phyloP scores from a whole-genome alignment of 2,888 invertebrate genomes.

The Chromoteleia sp. region DNA sequence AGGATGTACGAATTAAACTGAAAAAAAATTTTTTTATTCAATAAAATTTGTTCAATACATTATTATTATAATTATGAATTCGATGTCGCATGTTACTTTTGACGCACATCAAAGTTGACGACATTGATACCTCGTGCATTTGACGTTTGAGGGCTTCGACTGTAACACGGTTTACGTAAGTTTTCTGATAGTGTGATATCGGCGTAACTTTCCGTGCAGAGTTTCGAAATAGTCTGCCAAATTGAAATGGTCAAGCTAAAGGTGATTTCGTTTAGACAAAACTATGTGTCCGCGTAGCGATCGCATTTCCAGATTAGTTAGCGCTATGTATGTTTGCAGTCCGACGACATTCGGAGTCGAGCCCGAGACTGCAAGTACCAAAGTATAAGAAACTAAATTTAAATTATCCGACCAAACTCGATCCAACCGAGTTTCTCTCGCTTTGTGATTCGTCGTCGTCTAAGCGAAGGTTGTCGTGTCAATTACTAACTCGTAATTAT shows the following conservation, averaged over 20 bases:
- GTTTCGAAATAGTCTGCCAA: slow-evolving; percentile 53
- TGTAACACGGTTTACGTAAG: slow-evolving; percentile 49
- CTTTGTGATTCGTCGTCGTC: slow-evolving; percentile 45
- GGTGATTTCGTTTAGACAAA: slow-evolving; percentile 62
- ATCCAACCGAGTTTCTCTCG: slow-evolving; percentile 65
- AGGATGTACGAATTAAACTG: too few species aligned
- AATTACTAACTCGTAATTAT: slow-evolving; percentile 72
- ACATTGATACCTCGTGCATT: slow-evolving; percentile 56
- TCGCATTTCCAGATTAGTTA: slow-evolving; percentile 64
- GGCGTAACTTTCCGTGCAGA: slow-evolving; percentile 44
- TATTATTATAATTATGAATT: slow-evolving; percentile 45
- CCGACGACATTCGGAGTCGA: slow-evolving; percentile 33
- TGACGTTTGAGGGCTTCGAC: slow-evolving; percentile 43
- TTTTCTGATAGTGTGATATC: slow-evolving; percentile 58
- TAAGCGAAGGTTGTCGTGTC: slow-evolving; percentile 56
- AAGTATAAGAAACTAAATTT: slow-evolving; percentile 73
- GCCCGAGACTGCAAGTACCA: slow-evolving; percentile 51
- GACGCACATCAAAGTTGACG: slow-evolving; percentile 29
- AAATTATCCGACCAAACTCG: slow-evolving; percentile 69
- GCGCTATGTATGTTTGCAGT: slow-evolving; percentile 42
- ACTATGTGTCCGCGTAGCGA: slow-evolving; percentile 50
- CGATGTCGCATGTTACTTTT: slow-evolving; percentile 30
- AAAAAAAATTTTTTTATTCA: not conserved
- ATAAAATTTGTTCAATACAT: slow-evolving; percentile 3
- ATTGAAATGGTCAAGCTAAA: slow-evolving; percentile 62